These are phyloP conservation scores for Capitulum mitella DNA, from an alignment of 2,888 invertebrate genomes.

Conservation along the genomic window DNA sequence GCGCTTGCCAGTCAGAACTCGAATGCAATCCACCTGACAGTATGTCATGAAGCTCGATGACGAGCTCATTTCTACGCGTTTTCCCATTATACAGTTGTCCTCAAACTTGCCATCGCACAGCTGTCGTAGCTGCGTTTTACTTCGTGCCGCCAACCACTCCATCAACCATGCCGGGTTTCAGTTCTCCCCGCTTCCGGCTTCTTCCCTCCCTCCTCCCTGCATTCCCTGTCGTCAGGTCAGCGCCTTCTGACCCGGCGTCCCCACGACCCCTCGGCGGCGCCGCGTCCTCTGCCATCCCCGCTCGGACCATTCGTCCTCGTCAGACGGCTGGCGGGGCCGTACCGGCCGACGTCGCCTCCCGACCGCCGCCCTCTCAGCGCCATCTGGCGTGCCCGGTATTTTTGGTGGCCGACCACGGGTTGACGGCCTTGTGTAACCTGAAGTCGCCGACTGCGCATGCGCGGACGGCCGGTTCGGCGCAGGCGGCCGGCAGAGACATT, in stretches of 20 bases:
- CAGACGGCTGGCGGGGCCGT: no score
- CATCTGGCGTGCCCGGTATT: slow-evolving; percentile 6
- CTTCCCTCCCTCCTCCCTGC: background rate
- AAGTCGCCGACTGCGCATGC: background rate
- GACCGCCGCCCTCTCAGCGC: background rate
- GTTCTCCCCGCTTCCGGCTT: no score
- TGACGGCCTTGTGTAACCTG: slow-evolving; percentile 24
- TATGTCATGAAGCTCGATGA: no score
- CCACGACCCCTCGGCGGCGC: background rate
- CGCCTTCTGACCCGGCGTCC: background rate
- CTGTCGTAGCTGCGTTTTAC: no score
- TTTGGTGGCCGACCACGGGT: background rate
- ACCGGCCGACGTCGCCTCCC: background rate
- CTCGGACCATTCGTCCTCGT: no score
- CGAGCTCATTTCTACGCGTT: no score
- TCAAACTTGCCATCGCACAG: no score
- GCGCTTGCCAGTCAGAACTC: no score
- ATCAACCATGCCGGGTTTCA: no score
- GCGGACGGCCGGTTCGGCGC: background rate
- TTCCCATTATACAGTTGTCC: no score
- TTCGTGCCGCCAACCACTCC: no score
- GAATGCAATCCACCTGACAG: no score
- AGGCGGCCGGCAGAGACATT: slow-evolving; percentile 8
- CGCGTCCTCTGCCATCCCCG: background rate
- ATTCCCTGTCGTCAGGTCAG: background rate